Evolutionary conservation across 2,113 vertebrate genomes (phyloP).

Genomic region (Sinosuthora webbiana): DNA sequence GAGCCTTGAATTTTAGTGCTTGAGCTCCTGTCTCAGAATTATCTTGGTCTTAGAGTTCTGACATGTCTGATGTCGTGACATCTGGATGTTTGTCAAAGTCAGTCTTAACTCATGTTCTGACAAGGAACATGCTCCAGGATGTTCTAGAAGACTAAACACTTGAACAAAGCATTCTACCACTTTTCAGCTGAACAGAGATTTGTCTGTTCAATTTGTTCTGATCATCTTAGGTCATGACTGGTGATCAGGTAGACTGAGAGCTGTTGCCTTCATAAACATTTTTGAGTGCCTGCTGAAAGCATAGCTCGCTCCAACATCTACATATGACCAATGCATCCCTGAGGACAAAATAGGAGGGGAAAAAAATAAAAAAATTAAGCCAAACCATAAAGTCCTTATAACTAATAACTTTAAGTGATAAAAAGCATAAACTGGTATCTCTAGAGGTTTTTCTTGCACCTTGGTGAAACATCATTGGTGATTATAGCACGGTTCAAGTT

Average conservation of each 20-base stretch:
- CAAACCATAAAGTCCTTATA: neutral
- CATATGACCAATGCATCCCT: neutral
- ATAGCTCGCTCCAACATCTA: neutral
- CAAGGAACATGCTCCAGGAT: neutral
- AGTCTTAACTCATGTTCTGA: neutral
- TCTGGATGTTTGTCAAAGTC: neutral
- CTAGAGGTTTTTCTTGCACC: neutral
- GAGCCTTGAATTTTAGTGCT: neutral
- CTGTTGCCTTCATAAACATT: neutral
- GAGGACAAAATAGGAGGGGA: neutral
- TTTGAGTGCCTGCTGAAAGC: neutral
- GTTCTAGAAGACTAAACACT: neutral
- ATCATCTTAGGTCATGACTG: neutral
- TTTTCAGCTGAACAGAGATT: neutral
- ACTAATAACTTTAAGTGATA: neutral
- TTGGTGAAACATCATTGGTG: neutral
- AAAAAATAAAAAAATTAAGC: neutral
- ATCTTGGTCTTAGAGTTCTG: neutral
- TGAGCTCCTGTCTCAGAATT: neutral
- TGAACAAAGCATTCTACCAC: neutral
- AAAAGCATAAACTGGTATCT: neutral
- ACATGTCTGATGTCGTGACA: accelerated
- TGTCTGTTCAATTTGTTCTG: neutral
- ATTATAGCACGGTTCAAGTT: neutral
- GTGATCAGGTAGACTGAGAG: neutral